phyloP scores from a whole-genome alignment of 2,113 vertebrate genomes.

The Oncorhynchus kisutch region DNA sequence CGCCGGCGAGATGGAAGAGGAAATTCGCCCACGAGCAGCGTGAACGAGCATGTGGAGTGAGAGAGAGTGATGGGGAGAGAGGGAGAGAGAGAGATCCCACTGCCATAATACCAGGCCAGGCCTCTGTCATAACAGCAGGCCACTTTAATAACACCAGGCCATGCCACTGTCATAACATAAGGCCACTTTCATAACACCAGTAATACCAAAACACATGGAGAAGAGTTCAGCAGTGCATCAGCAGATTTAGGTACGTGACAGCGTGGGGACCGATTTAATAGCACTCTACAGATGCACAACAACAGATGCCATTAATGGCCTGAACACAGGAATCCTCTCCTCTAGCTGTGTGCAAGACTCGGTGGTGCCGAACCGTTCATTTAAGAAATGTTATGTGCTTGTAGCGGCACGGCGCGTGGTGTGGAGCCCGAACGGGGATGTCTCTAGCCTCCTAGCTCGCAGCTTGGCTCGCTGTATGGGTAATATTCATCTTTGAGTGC shows the following conservation, averaged over 20 bases:
- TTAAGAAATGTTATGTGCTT: conserved; percentile 5
- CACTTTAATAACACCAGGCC: no score
- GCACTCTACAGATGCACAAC: conserved; percentile 4
- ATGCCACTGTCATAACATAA: background rate
- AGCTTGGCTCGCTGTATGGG: background rate
- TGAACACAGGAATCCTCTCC: background rate
- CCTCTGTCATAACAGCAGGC: no score
- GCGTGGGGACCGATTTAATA: conserved; percentile 11
- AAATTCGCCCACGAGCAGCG: no score
- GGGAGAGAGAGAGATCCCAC: no score
- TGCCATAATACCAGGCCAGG: no score
- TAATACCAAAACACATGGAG: conserved; percentile 8
- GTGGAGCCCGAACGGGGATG: background rate
- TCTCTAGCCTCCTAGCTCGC: background rate
- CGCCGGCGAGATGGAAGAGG: no score
- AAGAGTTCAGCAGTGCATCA: conserved; percentile 16
- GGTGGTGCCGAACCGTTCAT: background rate
- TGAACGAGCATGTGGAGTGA: no score
- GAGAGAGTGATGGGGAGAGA: no score
- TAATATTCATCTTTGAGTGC: background rate
- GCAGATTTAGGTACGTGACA: conserved; percentile 20
- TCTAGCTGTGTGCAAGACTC: background rate
- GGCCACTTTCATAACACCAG: background rate
- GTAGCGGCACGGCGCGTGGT: background rate
- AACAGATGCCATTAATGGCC: background rate